Conservation (phyloP, 2,888 invertebrate genomes). For the Linnaemya tessellans region DNA sequence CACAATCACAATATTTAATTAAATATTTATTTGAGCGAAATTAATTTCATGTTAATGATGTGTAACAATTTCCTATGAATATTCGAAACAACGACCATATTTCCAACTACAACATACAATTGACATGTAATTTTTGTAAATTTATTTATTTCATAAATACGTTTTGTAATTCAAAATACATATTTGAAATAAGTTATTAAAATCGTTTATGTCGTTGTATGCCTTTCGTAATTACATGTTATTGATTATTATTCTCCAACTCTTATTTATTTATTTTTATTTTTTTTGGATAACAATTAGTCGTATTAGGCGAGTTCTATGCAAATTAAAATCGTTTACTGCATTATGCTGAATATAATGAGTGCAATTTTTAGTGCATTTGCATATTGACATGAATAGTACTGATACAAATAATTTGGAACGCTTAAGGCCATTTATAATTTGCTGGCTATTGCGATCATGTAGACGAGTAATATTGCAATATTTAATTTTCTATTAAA, state of each 20-base stretch:
- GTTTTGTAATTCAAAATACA: conserved; percentile 22
- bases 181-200: conserved; percentile 45
- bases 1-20: not conserved
- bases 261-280: too few relatives aligned
- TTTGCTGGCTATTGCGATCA: conserved; percentile 38
- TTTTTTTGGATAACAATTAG: conserved; percentile 29
- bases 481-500: conserved; percentile 51
- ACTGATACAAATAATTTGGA: conserved; percentile 27
- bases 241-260: conserved; percentile 51
- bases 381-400: conserved; percentile 31
- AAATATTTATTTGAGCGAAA: conserved; percentile 3
- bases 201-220: conserved; percentile 44
- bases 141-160: conserved; percentile 21
- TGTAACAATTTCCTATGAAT: conserved; percentile 2
- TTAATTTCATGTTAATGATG: not conserved
- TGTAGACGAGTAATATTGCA: not conserved
- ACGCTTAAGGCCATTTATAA: conserved; percentile 39
- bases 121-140: conserved; percentile 36
- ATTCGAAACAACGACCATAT: not conserved
- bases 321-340: conserved; percentile 5
- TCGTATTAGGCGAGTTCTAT: conserved; percentile 30
- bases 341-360: conserved; percentile 2
- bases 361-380: conserved; percentile 13
- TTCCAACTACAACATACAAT: conserved; percentile 12
- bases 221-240: conserved; percentile 33